phyloP scores from a whole-genome alignment of 1,140 invertebrate species.

The Heliconius melpomene region DNA sequence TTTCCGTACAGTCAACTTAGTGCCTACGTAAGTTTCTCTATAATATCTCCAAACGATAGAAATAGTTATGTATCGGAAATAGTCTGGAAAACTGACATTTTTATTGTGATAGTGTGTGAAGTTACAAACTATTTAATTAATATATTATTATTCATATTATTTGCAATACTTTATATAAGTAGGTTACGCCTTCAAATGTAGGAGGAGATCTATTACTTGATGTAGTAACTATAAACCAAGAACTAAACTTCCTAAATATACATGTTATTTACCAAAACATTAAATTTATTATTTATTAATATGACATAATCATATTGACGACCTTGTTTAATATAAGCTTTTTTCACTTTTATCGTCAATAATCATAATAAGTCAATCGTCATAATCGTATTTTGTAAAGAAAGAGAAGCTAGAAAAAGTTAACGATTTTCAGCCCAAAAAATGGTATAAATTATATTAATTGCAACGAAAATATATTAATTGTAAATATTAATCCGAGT shows the following conservation, averaged over 20 bases:
- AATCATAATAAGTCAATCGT: no score
- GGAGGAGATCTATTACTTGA: not conserved
- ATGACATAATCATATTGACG: no score
- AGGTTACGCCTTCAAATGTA: not conserved
- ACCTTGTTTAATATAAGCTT: no score
- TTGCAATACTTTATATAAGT: not conserved
- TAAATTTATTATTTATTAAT: not conserved
- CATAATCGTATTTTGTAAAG: no score
- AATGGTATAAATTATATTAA: no score
- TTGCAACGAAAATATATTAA: no score
- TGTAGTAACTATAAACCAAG: not conserved
- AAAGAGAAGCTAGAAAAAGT: no score
- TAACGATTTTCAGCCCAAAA: no score
- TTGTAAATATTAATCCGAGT: no score
- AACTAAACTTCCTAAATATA: not conserved
- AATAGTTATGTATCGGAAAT: conserved; percentile 22
- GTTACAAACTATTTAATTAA: not conserved
- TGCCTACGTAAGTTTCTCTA: conserved; percentile 1
- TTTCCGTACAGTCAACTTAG: not conserved
- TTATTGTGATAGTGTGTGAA: not conserved
- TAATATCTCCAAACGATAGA: not conserved
- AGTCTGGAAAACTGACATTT: conserved; percentile 25
- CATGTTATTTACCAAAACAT: not conserved
- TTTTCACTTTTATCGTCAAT: no score
- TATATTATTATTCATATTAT: not conserved